Percentiles rank a stretch among this genome's conserved stretches.
phyloP scores from a whole-genome alignment of 2,797 vertebrate genomes.

The Coregonus sp. region DNA sequence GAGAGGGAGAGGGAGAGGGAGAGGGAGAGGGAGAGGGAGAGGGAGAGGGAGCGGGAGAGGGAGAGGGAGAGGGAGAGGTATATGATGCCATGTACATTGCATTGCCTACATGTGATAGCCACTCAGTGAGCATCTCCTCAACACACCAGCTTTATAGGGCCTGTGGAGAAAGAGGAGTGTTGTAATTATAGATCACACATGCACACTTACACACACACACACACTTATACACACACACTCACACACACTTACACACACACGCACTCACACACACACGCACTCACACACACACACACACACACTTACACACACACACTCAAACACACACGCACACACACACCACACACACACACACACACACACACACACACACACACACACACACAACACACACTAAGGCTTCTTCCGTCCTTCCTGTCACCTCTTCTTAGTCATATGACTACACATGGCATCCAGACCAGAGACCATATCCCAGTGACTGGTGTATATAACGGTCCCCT shows the following conservation, averaged over 20 bases:
- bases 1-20: too few species aligned
- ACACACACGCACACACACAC: too few species aligned
- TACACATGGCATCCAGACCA: not conserved
- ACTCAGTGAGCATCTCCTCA: not conserved
- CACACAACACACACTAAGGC: too few species aligned
- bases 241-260: slow-evolving; percentile 18
- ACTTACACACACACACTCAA: too few species aligned
- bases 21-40: too few species aligned
- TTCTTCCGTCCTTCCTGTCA: too few species aligned
- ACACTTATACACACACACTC: slow-evolving; percentile 11
- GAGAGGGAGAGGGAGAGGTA: too few species aligned
- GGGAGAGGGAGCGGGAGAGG: too few species aligned
- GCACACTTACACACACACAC: not conserved
- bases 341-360: too few species aligned
- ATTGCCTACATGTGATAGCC: not conserved
- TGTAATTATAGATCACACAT: not conserved
- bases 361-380: too few species aligned
- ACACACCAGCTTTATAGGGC: not conserved
- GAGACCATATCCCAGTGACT: not conserved
- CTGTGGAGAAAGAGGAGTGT: not conserved
- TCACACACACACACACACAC: not conserved
- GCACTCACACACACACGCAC: not conserved
- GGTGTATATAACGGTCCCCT: not conserved
- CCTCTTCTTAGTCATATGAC: not conserved
- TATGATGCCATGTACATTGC: too few species aligned